These are phyloP conservation scores for Lepisosteus osseus DNA, from an alignment of 2,113 vertebrate species.

Conservation along the genomic window DNA sequence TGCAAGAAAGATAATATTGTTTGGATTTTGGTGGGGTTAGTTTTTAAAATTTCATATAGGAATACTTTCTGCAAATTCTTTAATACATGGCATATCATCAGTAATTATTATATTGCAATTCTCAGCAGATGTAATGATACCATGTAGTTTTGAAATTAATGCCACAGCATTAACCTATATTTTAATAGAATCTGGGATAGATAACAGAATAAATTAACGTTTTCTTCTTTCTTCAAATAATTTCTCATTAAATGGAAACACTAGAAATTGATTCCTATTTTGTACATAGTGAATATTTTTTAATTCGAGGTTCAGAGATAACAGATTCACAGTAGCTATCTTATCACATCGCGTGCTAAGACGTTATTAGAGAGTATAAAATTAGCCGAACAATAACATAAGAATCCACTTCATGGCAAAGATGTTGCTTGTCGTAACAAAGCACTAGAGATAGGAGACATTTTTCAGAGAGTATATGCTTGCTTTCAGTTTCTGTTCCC, in stretches of 20 bases:
- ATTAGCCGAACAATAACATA: conserved; percentile 71
- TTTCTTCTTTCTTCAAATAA: conserved; percentile 64
- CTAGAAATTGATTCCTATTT: conserved; percentile 67
- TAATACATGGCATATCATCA: too few species aligned
- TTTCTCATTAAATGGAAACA: conserved; percentile 60
- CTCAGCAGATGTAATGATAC: conserved; percentile 47
- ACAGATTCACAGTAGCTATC: conserved; percentile 65
- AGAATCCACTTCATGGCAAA: conserved; percentile 65
- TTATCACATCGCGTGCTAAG: conserved; percentile 70
- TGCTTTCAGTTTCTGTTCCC: conserved; percentile 44
- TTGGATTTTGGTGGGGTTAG: too few species aligned
- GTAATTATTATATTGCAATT: conserved; percentile 18
- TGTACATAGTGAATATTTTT: conserved; percentile 56
- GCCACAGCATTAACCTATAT: conserved; percentile 69
- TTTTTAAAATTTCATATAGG: too few species aligned
- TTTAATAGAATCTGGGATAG: conserved; percentile 70
- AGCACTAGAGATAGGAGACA: background rate
- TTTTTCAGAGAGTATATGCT: conserved; percentile 30
- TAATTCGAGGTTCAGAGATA: conserved; percentile 70
- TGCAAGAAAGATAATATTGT: too few species aligned
- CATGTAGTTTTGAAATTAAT: conserved; percentile 59
- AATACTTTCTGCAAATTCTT: too few species aligned
- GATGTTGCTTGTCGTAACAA: conserved; percentile 57
- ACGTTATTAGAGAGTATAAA: conserved; percentile 71
- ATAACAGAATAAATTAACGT: conserved; percentile 68